Evolutionary conservation across 2,888 invertebrate species (phyloP), one percentile per base, ranked within the genome.

Genomic region (Hipparchia semele): DNA sequence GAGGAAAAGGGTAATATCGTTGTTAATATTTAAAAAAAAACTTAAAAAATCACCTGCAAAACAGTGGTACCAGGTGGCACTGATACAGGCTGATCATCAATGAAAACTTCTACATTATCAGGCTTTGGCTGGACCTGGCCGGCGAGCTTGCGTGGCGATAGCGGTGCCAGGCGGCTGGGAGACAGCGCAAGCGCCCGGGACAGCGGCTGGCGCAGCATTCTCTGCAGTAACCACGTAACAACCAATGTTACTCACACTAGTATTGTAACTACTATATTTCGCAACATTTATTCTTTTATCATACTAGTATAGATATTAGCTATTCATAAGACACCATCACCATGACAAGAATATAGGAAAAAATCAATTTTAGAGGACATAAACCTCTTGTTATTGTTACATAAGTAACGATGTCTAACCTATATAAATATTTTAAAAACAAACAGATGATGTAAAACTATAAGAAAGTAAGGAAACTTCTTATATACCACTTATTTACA

Each of bases 51-150:
- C 89, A 98, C 98, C 96, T 99, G 99, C 75, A 99, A 94, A 45
- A 99, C 98, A 62, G 99, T 99, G 51, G 99, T 99, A 71, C 99
- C 99, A 46, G 99, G 99, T 62, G 97, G 96, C 56, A 99, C 99
- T 84, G 97, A 94, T 1, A 99, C 99, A 77, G 97, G 96, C 88
- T 98, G 97, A 89, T 99, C 99, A 95, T 99, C 99, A 82, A 99
- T 97, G 92, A 99, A 99, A 65, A 99, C 97, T 94, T 99, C 99
- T 61, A 99, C 95, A 85, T 97, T 96, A 77, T 98, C 96, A 58
- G 96, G 96, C 72, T 95, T 94, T 74, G 95, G 88, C 45, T 89
- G 93, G 75, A 90, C 92, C 76, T 87, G 88, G 73, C 90, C 91
- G 65, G 95, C 94, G 79, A 91, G 94, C 80, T 93, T 91, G 73